phyloP scores from a whole-genome alignment of 2,888 invertebrate species.

The Calameuta idolon region DNA sequence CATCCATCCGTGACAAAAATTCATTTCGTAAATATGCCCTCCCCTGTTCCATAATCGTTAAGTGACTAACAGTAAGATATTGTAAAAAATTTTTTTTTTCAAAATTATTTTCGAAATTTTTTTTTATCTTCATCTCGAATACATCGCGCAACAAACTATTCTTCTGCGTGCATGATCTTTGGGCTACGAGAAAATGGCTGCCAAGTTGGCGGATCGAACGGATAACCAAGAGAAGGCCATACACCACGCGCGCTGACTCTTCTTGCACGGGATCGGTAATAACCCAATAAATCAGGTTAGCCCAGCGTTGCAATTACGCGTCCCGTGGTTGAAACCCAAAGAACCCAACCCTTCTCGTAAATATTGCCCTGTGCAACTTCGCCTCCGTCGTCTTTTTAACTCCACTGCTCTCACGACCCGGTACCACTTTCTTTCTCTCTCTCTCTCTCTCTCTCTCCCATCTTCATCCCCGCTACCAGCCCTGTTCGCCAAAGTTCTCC shows the following conservation, averaged over 20 bases:
- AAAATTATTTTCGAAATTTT: not conserved
- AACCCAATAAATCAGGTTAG: conserved; percentile 65
- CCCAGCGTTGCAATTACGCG: conserved; percentile 61
- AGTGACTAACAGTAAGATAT: too few species aligned
- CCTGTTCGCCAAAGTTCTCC: conserved; percentile 5
- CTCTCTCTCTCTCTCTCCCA: conserved; percentile 21
- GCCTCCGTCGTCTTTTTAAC: conserved; percentile 28
- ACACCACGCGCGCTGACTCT: conserved; percentile 45
- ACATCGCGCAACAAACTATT: not conserved
- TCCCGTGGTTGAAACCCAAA: conserved; percentile 45
- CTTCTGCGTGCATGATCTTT: not conserved
- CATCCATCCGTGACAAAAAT: conserved; percentile 16
- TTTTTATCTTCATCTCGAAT: not conserved
- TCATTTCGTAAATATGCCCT: not conserved
- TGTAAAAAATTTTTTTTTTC: not conserved
- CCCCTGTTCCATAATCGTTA: not conserved
- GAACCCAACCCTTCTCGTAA: conserved; percentile 63
- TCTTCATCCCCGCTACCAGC: conserved; percentile 12
- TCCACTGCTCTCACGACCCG: conserved; percentile 47
- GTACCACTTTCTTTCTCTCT: conserved; percentile 20
- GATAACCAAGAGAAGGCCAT: conserved; percentile 33
- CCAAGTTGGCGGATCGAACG: not conserved
- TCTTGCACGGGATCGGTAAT: conserved; percentile 59
- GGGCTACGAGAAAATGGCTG: conserved; percentile 3
- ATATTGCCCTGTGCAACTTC: conserved; percentile 53